These are phyloP conservation scores for Halcyon badia DNA, from an alignment of 2,797 vertebrate genomes.

Conservation along the genomic window DNA sequence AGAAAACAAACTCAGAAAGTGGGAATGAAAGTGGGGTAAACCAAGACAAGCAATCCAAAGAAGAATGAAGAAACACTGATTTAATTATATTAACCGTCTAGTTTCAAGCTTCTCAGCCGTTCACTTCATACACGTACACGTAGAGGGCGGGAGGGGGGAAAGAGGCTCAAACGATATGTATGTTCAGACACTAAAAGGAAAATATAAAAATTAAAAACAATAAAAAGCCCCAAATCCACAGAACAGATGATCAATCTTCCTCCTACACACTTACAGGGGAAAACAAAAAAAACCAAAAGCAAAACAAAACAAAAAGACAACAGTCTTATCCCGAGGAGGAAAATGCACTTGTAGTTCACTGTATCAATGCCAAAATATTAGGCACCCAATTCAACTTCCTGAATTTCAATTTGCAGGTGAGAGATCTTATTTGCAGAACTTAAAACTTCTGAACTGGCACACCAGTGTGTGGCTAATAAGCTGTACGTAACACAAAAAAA, in stretches of 20 bases:
- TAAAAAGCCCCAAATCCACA: background rate
- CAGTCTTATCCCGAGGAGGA: background rate
- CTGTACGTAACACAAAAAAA: background rate
- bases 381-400: background rate
- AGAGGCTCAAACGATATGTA: background rate
- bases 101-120: background rate
- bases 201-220: background rate
- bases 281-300: background rate
- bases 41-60: background rate
- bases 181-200: background rate
- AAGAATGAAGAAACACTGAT: background rate
- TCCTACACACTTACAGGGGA: background rate
- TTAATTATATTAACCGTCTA: background rate
- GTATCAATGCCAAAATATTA: background rate
- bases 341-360: background rate
- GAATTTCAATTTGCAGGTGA: background rate
- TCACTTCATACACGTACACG: background rate
- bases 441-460: background rate
- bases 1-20: background rate
- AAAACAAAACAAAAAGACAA: background rate
- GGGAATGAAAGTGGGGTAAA: background rate
- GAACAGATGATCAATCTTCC: background rate
- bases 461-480: background rate
- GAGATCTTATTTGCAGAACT: background rate
- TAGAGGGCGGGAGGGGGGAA: fast-evolving